These are phyloP conservation scores for Rhaphigaster nebulosa DNA, from an alignment of 2,888 invertebrate species.

Conservation along the genomic window DNA sequence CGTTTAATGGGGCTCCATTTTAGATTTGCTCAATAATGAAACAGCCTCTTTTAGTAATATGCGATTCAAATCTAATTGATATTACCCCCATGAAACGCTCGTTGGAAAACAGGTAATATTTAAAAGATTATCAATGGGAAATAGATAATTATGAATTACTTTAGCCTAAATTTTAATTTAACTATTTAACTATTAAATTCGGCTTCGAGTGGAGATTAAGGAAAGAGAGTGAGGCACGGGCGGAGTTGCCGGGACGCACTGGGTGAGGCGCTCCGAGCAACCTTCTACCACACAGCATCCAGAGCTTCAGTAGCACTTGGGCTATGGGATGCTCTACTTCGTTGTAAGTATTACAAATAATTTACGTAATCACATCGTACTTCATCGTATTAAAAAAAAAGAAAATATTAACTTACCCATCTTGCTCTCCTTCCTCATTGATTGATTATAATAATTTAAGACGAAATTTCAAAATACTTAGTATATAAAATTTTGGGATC, in stretches of 20 bases:
- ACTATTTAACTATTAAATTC: too few species aligned
- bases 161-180: too few species aligned
- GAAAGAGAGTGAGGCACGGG: background rate
- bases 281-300: background rate
- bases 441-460: background rate
- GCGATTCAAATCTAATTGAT: too few species aligned
- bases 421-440: background rate
- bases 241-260: background rate
- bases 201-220: background rate
- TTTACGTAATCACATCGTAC: conserved; percentile 3
- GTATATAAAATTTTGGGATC: too few species aligned
- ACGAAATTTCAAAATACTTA: background rate
- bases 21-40: too few species aligned
- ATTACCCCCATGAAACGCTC: too few species aligned
- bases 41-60: too few species aligned
- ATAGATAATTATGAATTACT: too few species aligned
- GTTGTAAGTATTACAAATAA: background rate
- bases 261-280: conserved; percentile 1
- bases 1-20: too few species aligned
- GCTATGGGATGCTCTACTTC: conserved; percentile 27
- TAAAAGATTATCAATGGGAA: too few species aligned
- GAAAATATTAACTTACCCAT: background rate
- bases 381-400: background rate
- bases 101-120: too few species aligned
- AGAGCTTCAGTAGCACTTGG: background rate